These are phyloP conservation scores for Sapajus apella DNA, from an alignment of 2,113 vertebrate genomes.

Conservation along the genomic window DNA sequence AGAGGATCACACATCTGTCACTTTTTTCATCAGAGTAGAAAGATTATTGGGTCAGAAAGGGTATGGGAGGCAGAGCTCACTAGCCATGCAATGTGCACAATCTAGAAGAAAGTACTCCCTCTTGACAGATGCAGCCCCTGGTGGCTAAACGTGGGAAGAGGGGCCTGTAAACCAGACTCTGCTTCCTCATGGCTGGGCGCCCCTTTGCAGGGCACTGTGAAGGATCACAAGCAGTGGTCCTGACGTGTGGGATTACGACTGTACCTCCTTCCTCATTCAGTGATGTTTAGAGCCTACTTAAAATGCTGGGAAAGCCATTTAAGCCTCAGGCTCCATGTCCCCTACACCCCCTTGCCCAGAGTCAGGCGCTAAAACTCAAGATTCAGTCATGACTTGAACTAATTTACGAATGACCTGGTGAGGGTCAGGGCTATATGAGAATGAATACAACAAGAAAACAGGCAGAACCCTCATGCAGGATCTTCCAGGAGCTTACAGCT, in stretches of 20 bases:
- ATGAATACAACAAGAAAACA: neutral
- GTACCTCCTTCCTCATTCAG: neutral
- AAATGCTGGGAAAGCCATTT: neutral
- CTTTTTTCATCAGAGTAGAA: neutral
- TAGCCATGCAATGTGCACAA: neutral
- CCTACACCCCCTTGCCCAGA: neutral
- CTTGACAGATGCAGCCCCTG: neutral
- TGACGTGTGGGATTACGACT: neutral
- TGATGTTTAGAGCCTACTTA: neutral
- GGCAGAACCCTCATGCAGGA: neutral
- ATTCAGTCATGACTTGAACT: neutral
- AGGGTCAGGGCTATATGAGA: neutral
- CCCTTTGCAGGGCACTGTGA: neutral
- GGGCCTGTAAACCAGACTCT: neutral
- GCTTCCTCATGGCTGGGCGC: neutral
- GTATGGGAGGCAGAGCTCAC: neutral
- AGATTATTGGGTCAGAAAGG: neutral
- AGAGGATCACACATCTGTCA: neutral
- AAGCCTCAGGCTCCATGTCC: accelerated
- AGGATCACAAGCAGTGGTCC: neutral
- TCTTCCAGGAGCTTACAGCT: neutral
- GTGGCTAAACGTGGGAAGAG: neutral
- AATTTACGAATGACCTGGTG: neutral
- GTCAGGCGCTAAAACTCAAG: neutral
- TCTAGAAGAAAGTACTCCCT: neutral